These are phyloP conservation scores for Semnornis frantzii DNA, from an alignment of 2,113 vertebrate genomes.

Conservation along the genomic window DNA sequence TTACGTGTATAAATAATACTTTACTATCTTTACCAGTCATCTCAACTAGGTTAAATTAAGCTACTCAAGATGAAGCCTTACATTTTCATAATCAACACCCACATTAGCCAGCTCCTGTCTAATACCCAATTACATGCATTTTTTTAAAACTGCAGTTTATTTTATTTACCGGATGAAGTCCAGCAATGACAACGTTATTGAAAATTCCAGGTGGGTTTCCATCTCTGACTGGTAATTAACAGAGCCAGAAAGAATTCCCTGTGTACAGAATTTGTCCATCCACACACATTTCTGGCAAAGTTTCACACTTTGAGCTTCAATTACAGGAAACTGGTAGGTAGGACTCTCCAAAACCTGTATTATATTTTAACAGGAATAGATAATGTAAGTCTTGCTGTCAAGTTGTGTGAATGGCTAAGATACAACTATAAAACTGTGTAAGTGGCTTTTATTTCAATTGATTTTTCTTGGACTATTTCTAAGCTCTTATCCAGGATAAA, in stretches of 20 bases:
- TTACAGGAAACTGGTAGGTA: constrained; percentile 55
- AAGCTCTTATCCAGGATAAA: not conserved
- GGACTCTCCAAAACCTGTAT: constrained; percentile 76
- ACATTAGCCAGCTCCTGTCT: not conserved
- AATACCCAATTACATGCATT: not conserved
- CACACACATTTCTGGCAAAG: constrained; percentile 76
- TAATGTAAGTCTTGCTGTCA: not conserved
- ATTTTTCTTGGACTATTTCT: not conserved
- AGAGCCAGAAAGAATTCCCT: constrained; percentile 74
- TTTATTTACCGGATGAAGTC: constrained; percentile 91
- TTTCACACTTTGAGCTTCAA: constrained; percentile 68
- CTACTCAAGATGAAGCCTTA: not conserved
- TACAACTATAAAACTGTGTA: not conserved
- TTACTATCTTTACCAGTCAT: not conserved
- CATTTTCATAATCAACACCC: not conserved
- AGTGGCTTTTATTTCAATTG: not conserved
- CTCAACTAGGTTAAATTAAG: not conserved
- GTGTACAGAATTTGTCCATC: constrained; percentile 79
- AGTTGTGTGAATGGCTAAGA: not conserved
- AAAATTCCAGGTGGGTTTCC: constrained; percentile 76
- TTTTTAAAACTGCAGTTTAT: not conserved
- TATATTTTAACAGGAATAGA: not conserved
- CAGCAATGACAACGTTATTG: constrained; percentile 79
- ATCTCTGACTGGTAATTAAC: constrained; percentile 74
- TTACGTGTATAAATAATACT: not conserved